Evolutionary conservation across 2,113 vertebrate genomes (phyloP), one percentile per base, ranked within the genome.

Genomic region (Cranoglanis bouderius): DNA sequence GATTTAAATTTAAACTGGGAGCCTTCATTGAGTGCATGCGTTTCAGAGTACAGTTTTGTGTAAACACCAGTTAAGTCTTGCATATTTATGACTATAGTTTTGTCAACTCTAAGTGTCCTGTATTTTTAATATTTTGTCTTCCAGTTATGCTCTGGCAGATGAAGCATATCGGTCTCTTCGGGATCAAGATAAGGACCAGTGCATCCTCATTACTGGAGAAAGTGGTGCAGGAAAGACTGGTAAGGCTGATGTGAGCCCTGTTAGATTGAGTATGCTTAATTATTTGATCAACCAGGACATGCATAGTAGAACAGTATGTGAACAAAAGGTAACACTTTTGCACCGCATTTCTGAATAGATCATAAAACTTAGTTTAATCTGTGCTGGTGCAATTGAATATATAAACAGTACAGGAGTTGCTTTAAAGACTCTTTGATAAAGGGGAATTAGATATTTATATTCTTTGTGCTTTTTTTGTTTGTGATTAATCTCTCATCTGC

Each of bases 121-220:
- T 82, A 21, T 51, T 16, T 88, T 32, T 55, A 63, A 32, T 90
- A 63, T 94, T 24, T 90, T 89, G 67, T 29, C 19, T 94, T 95
- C n/a, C 96, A 99, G 98, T 90, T 99, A 97, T 87, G 98, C 98
- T 87, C 92, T 99, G 93, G 97, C 98, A 72, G 98, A 99, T 91
- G 98, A 99, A 95, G 98, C 98, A 1, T 99, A 99, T 92, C 95
- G 98, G 89, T 99, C 98, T n/a, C 95, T 99, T 89, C 96, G 98
- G 86, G 98, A 99, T 95, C 98, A 99, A 93, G 98, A 98, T 93
- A 99, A 99, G 94, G 98, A 99, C 94, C 98, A 99, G 57, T 99
- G 98, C 85, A 99, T 99, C 91, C 97, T 99, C 89, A 99, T 99
- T 89, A 99, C 98, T 26, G 98, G 98, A 86, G 98, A 99, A 92